These are phyloP conservation scores for Natator depressus DNA, from an alignment of 2,113 vertebrate genomes.

Conservation along the genomic window DNA sequence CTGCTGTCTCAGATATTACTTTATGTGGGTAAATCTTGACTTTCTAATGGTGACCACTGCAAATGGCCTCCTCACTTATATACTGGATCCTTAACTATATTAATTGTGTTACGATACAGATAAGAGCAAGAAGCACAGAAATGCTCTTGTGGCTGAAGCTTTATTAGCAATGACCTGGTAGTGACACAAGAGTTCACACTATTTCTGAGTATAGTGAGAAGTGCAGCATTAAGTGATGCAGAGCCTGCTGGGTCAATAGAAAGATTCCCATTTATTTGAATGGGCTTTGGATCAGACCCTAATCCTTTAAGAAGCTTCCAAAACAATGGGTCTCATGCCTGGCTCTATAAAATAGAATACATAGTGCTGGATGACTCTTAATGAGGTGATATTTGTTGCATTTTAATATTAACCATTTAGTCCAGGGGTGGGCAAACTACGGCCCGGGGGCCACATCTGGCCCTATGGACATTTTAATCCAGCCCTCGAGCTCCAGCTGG, in stretches of 20 bases:
- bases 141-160: background rate
- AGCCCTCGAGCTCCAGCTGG: too few species aligned
- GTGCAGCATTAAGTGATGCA: background rate
- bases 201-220: background rate
- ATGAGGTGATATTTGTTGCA: background rate
- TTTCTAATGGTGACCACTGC: background rate
- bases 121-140: background rate
- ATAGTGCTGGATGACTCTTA: background rate
- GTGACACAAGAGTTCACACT: accelerated
- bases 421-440: background rate
- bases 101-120: background rate
- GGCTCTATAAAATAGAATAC: slow-evolving; percentile 1
- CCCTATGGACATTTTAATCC: too few species aligned
- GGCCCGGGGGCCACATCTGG: too few species aligned
- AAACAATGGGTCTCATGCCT: background rate
- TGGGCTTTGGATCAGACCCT: background rate
- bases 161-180: background rate
- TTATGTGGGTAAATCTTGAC: background rate
- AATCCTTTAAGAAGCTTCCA: slow-evolving; percentile 9
- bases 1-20: background rate
- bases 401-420: slow-evolving; percentile 48
- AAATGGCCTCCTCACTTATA: accelerated
- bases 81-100: background rate
- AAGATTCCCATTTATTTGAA: background rate
- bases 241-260: background rate